Conservation (phyloP, 2,113 vertebrate species). For the Phasianus colchicus region DNA sequence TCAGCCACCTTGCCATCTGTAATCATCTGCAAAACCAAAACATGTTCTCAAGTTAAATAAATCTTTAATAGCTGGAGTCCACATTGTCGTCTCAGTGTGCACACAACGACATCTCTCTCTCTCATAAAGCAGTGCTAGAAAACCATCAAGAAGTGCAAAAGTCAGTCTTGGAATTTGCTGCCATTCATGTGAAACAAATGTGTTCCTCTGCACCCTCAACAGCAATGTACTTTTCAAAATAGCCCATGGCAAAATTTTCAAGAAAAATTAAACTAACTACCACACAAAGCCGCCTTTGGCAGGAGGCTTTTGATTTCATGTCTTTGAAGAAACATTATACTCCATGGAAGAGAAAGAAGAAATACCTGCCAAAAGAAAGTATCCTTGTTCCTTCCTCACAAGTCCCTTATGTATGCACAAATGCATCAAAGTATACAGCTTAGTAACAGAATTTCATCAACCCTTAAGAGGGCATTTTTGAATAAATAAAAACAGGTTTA, state of each 20-base stretch:
- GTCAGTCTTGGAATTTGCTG: constrained; percentile 11
- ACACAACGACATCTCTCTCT: background rate
- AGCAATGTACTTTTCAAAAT: constrained; percentile 27
- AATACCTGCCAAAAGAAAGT: background rate
- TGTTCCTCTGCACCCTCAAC: constrained; percentile 23
- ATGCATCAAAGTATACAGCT: background rate
- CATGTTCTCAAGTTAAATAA: constrained; percentile 15
- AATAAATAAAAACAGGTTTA: background rate
- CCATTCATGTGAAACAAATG: constrained; percentile 41
- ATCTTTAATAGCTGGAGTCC: constrained; percentile 21
- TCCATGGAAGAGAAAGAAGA: background rate
- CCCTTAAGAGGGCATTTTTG: background rate
- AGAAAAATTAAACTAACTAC: constrained; percentile 41
- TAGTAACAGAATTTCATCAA: background rate
- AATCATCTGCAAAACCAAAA: constrained; percentile 36
- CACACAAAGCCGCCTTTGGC: background rate
- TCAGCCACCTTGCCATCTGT: constrained; percentile 4
- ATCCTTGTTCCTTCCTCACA: background rate
- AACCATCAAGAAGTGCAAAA: background rate
- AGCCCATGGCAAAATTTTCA: constrained; percentile 45
- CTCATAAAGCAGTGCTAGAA: background rate
- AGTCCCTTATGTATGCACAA: background rate
- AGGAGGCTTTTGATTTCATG: background rate
- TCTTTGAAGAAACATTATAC: background rate
- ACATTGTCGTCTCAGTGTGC: background rate